Evolutionary conservation across 2,888 invertebrate genomes (phyloP), one percentile per base, ranked within the genome.

Genomic region (Pandemis cinnamomeana): DNA sequence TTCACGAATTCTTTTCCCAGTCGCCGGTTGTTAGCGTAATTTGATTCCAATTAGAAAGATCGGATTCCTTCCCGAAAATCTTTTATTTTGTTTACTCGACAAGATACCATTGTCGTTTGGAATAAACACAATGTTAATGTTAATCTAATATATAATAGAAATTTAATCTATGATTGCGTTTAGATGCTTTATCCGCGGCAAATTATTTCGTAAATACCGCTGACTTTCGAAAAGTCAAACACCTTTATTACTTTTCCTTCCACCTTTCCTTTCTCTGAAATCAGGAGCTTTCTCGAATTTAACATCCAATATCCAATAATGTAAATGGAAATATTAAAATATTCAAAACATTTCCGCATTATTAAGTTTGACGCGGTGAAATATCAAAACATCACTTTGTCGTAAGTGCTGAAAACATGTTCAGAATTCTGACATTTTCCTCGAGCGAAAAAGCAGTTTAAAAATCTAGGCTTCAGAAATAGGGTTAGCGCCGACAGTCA

Each of bases 401-500:
- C 27, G 27, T 10, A 4, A 4, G 10, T 11, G 4, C 8, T 5
- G n/a, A 51, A n/a, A 51, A n/a, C n/a, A 7, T 53, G 53, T 53
- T 53, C 6, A 53, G 7, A 53, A 5, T 15, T 15, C 7, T 58
- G 58, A 58, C 11, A 7, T 27, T 27, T 20, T 27, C 10, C 13
- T 11, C 7, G 46, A 46, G 63, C 63, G 27, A 27, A 27, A 48
- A 48, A 7, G 27, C 48, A 64, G 48, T 64, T 64, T 64, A 48
- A 48, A 64, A 64, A 64, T 64, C 48, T 64, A 64, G 20, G 36
- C 55, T 41, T 7, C 55, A 11, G 58, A 58, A 72, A 63, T 72
- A 68, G 72, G 58, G 72, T 63, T 63, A 68, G 68, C 55, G 41
- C 46, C 68, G 55, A 53, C 68, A 48, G 36, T 20, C 67, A 55